These are phyloP conservation scores for Epicampocera succincta DNA, from an alignment of 2,888 invertebrate genomes.

Conservation along the genomic window DNA sequence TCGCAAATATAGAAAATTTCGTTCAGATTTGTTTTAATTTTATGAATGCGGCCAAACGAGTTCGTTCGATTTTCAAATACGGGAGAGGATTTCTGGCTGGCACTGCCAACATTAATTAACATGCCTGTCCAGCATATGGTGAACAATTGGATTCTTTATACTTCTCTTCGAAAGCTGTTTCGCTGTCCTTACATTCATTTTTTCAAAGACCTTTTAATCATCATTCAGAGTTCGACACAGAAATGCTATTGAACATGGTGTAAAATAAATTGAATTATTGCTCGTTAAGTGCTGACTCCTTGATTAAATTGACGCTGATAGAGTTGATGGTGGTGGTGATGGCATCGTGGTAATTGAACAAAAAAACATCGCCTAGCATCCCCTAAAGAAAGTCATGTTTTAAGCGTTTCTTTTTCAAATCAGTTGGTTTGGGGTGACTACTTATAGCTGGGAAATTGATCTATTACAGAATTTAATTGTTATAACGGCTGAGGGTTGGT, in stretches of 20 bases:
- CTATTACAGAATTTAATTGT: slow-evolving; percentile 62
- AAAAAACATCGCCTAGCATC: slow-evolving; percentile 54
- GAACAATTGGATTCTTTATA: no score
- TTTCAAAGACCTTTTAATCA: background rate
- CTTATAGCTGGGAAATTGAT: slow-evolving; percentile 44
- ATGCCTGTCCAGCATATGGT: no score
- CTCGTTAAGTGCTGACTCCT: slow-evolving; percentile 62
- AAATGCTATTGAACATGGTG: slow-evolving; percentile 45
- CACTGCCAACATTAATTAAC: no score
- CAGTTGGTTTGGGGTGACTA: slow-evolving; percentile 20
- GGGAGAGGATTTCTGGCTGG: no score
- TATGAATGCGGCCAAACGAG: no score
- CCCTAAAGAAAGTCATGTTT: slow-evolving; percentile 49
- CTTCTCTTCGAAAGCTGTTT: no score
- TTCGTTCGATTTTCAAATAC: no score
- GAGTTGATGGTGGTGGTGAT: slow-evolving; percentile 37
- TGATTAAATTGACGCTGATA: slow-evolving; percentile 50
- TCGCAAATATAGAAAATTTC: no score
- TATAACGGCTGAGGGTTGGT: slow-evolving; percentile 11
- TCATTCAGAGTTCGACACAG: background rate
- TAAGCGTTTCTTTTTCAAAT: slow-evolving; percentile 15
- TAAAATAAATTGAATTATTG: slow-evolving; percentile 65
- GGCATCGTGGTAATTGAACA: slow-evolving; percentile 57
- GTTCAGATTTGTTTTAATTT: no score
- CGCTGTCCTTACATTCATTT: no score